Conservation (phyloP, 2,113 vertebrate genomes). For the Corythornis cristatus region DNA sequence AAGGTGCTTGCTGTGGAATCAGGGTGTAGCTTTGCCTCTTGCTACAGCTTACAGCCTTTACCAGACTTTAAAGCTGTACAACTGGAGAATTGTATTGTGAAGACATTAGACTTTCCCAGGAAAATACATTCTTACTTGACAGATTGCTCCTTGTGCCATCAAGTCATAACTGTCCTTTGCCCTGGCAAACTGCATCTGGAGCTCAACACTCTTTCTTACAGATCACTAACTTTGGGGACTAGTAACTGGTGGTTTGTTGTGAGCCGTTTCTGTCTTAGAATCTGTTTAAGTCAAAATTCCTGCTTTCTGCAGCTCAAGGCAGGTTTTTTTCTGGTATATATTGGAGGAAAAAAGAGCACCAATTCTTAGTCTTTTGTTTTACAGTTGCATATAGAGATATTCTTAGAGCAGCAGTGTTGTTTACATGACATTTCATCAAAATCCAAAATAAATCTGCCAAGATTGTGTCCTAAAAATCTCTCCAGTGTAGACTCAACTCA, state of each 20-base stretch:
- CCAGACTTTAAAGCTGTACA: too few relatives aligned
- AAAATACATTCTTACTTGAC: background rate
- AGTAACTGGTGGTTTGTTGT: background rate
- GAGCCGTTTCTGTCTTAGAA: background rate
- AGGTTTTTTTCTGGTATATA: background rate
- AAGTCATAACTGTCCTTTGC: background rate
- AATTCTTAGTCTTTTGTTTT: background rate
- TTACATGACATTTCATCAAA: constrained; percentile 39
- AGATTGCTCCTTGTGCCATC: background rate
- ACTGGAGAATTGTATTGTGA: background rate
- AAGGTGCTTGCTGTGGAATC: background rate
- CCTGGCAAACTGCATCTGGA: background rate
- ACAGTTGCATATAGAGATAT: background rate
- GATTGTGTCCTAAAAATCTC: background rate
- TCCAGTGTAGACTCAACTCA: background rate
- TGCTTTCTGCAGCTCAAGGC: background rate
- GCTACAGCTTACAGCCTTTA: too few relatives aligned
- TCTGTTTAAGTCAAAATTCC: background rate
- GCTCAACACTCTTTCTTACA: background rate
- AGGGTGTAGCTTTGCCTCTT: background rate
- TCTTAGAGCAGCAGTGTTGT: constrained; percentile 9
- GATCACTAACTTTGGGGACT: background rate
- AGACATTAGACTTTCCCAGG: background rate
- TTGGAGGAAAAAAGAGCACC: rapidly evolving
- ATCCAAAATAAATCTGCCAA: constrained; percentile 46